Evolutionary conservation across 2,797 vertebrate genomes (phyloP).

Genomic region (Pipistrellus kuhlii): DNA sequence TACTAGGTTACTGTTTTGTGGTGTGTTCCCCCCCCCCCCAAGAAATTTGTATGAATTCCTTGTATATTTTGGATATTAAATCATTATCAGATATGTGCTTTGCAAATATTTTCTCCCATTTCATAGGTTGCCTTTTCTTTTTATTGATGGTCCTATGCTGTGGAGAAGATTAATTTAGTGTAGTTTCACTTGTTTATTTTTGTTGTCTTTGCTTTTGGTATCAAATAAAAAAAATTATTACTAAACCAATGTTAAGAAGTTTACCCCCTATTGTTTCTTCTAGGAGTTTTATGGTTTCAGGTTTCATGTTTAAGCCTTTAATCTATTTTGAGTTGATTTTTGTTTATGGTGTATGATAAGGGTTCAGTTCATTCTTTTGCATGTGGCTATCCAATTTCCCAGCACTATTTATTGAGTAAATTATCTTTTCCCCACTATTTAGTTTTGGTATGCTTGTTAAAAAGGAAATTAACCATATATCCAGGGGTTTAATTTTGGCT

Average conservation of each 20-base stretch:
- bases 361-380: not conserved
- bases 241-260: not conserved
- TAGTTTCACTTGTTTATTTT: not conserved
- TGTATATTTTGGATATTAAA: not conserved
- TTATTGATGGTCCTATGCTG: not conserved
- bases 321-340: not conserved
- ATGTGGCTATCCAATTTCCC: not conserved
- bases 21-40: not conserved
- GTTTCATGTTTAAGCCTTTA: not conserved
- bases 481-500: not conserved
- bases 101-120: constrained; percentile 19
- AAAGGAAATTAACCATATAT: not conserved
- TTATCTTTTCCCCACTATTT: not conserved
- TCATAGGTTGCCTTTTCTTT: not conserved
- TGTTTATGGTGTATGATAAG: not conserved
- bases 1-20: not conserved
- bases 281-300: not conserved
- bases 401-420: not conserved
- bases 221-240: not conserved
- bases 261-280: not conserved
- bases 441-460: not conserved
- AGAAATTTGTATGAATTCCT: not conserved
- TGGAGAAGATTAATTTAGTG: not conserved
- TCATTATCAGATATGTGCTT: not conserved
- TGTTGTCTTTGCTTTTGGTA: not conserved